Base-by-base conservation (phyloP, 1,140 invertebrate species). In the Eriocheir sinensis region DNA sequence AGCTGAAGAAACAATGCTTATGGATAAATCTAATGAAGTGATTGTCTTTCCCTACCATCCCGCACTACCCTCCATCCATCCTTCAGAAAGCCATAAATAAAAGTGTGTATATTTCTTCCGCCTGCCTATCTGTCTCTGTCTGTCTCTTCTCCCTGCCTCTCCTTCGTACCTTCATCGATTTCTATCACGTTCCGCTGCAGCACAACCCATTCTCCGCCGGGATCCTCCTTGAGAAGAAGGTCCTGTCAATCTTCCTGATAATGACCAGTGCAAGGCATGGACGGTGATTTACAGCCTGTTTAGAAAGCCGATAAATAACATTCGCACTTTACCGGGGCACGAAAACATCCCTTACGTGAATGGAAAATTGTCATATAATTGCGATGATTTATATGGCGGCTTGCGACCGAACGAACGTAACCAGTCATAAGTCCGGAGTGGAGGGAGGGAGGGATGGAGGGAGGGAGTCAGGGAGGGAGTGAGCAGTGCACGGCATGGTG, bases 61-160 rank as follows among this genome's bases (percentile, higher is more conserved):
- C n/a, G n/a, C n/a, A n/a, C n/a, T n/a, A n/a, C n/a, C n/a, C n/a
- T n/a, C n/a, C n/a, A n/a, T n/a, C n/a, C n/a, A n/a, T n/a, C n/a
- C n/a, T n/a, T n/a, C n/a, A n/a, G n/a, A n/a, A n/a, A n/a, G n/a
- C 38, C 40, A 90, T 53, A 88, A 41, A 88, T 88, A 88, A 88
- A 41, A 91, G 36, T 32, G 48, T 34, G 81, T 85, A n/a, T 85
- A 41, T 85, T 36, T 85, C 81, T 85, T 41, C 34, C 38, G 12
- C 15, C 34, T 72, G 17, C 48, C 89, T 90, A 90, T 38, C 81
- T 41, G 38, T 85, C 81, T 85, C 34, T 38, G 30, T 85, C 80
- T 81, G 8, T 85, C 81, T 85, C 30, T 72, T 72, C 53, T 72
- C 53, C 27, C 53, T 72, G 12, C 27, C 53, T 72, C 53, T 72